Evolutionary conservation across 2,888 invertebrate species (phyloP).

Genomic region (Synergus gifuensis): DNA sequence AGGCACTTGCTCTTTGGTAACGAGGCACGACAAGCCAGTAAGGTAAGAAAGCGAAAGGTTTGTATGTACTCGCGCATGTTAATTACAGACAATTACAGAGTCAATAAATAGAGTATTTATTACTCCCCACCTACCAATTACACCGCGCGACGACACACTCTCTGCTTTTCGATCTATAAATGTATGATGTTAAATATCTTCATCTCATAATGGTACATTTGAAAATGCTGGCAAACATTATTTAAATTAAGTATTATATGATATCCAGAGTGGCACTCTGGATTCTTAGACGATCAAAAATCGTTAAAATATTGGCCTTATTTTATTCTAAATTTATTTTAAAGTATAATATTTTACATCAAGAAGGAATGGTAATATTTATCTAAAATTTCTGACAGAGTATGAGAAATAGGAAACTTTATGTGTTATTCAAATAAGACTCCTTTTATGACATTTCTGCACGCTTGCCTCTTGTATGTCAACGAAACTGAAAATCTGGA

Average conservation of each 20-base stretch:
- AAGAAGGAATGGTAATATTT: background rate
- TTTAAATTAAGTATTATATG: background rate
- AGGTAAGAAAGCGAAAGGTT: conserved; percentile 64
- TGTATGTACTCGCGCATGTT: conserved; percentile 66
- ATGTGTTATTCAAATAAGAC: background rate
- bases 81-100: conserved; percentile 72
- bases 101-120: conserved; percentile 71
- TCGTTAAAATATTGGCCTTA: too few relatives aligned
- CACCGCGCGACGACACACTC: conserved; percentile 37
- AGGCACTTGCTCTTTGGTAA: conserved; percentile 65
- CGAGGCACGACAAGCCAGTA: conserved; percentile 63
- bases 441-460: background rate
- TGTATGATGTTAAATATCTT: background rate
- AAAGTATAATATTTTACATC: background rate
- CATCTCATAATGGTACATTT: background rate
- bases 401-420: background rate
- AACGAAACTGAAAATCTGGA: conserved; percentile 56
- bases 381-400: background rate
- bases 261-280: too few relatives aligned
- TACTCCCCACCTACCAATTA: conserved; percentile 48
- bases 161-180: background rate
- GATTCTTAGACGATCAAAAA: too few relatives aligned
- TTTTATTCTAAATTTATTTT: too few relatives aligned
- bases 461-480: conserved; percentile 5
- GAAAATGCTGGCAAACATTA: background rate